Evolutionary conservation across 2,113 vertebrate species (phyloP).

Genomic region (Cariama cristata): DNA sequence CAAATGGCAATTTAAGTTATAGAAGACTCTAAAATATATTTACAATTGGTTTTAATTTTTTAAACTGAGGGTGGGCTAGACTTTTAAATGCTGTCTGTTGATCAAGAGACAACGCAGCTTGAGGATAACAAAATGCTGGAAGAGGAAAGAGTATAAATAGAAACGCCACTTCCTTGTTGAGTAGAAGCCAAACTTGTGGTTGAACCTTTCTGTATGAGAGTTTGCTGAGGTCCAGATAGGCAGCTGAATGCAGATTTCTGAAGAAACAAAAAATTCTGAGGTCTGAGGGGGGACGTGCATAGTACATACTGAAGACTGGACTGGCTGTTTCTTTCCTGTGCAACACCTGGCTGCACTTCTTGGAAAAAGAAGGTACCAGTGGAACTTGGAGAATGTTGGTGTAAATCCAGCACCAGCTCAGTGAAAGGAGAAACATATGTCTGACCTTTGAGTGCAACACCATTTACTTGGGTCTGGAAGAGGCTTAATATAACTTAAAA

Average conservation of each 20-base stretch:
- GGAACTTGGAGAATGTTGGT: not conserved
- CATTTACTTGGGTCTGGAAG: not conserved
- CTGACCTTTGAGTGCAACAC: not conserved
- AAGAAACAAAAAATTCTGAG: not conserved
- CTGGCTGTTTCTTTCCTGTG: not conserved
- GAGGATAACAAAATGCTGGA: slow-evolving; percentile 56
- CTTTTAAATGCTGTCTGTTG: slow-evolving; percentile 5
- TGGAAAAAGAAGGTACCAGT: slow-evolving; percentile 2
- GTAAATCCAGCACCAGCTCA: not conserved
- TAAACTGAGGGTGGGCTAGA: not conserved
- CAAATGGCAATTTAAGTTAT: not conserved
- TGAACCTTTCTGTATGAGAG: not conserved
- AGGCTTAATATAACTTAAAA: not conserved
- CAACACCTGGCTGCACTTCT: not conserved
- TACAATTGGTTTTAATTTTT: slow-evolving; percentile 9
- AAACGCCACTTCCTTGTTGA: slow-evolving; percentile 64
- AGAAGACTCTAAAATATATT: not conserved
- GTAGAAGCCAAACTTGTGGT: slow-evolving; percentile 49
- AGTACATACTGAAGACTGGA: not conserved
- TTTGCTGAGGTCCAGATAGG: not conserved
- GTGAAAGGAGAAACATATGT: not conserved
- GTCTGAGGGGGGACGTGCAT: not conserved
- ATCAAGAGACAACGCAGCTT: not conserved
- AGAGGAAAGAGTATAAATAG: slow-evolving; percentile 67
- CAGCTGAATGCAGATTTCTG: not conserved